phyloP scores from a whole-genome alignment of 2,888 invertebrate species.

The Hirtodrosophila confusa region DNA sequence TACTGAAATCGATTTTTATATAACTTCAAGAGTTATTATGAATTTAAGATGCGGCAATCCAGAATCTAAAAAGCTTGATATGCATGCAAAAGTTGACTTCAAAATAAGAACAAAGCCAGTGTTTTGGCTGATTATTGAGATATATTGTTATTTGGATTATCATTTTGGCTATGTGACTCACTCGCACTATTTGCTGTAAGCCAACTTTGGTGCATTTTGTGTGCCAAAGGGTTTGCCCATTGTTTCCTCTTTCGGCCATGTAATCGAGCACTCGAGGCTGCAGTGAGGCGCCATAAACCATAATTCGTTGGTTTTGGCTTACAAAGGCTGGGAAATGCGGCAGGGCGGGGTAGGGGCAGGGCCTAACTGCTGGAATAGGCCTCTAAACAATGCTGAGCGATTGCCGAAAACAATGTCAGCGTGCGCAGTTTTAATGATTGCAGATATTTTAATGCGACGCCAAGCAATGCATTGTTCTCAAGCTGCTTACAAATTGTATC shows the following conservation, averaged over 20 bases:
- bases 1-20: too few species aligned
- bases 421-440: constrained; percentile 79
- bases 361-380: constrained; percentile 18
- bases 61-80: too few species aligned
- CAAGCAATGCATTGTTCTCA: constrained; percentile 73
- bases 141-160: too few species aligned
- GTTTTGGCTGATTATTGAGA: too few species aligned
- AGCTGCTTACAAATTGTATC: constrained; percentile 48
- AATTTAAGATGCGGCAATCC: too few species aligned
- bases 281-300: constrained; percentile 46
- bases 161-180: too few species aligned
- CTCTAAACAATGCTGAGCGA: constrained; percentile 66
- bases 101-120: too few species aligned
- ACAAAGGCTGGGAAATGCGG: constrained; percentile 50
- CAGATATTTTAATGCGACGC: constrained; percentile 81
- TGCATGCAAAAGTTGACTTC: too few species aligned
- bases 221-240: constrained; percentile 31
- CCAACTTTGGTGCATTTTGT: constrained; percentile 44
- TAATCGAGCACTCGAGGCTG: constrained; percentile 24
- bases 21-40: too few species aligned
- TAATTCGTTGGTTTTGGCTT: constrained; percentile 59
- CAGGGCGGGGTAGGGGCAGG: constrained; percentile 1
- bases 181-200: too few species aligned
- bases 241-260: constrained; percentile 39
- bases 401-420: constrained; percentile 74